Conservation (phyloP, 2,797 vertebrate genomes). For the Sciurus vulgaris region DNA sequence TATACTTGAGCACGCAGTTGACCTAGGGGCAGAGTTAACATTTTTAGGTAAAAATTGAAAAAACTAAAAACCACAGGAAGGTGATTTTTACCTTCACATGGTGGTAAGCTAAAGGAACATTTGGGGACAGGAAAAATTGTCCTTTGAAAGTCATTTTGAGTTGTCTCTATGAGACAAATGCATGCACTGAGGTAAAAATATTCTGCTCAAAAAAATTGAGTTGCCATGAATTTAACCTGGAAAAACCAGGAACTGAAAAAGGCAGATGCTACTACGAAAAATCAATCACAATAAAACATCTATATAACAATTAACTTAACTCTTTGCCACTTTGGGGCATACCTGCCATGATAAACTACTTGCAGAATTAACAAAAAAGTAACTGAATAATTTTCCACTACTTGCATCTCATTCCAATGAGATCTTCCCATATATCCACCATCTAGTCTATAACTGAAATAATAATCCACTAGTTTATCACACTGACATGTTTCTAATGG, state of each 20-base stretch:
- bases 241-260: conserved; percentile 65
- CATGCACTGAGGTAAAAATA: background rate
- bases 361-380: conserved; percentile 29
- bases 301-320: conserved; percentile 59
- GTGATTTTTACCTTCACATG: background rate
- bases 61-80: background rate
- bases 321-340: conserved; percentile 14
- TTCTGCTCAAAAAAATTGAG: background rate
- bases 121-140: conserved; percentile 32
- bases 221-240: conserved; percentile 5
- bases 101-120: background rate
- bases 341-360: background rate
- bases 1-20: background rate
- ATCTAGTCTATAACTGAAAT: conserved; percentile 1
- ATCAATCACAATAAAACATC: conserved; percentile 51
- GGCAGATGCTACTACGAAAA: background rate
- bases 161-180: conserved; percentile 31
- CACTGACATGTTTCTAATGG: conserved; percentile 18
- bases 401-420: conserved; percentile 8
- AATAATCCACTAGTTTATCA: conserved; percentile 32
- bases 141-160: conserved; percentile 39
- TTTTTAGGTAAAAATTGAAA: conserved; percentile 43
- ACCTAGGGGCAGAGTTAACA: background rate
- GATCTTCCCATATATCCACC: background rate
- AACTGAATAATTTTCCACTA: conserved; percentile 36